Conservation (phyloP, 2,888 invertebrate genomes). For the Polietes domitor region DNA sequence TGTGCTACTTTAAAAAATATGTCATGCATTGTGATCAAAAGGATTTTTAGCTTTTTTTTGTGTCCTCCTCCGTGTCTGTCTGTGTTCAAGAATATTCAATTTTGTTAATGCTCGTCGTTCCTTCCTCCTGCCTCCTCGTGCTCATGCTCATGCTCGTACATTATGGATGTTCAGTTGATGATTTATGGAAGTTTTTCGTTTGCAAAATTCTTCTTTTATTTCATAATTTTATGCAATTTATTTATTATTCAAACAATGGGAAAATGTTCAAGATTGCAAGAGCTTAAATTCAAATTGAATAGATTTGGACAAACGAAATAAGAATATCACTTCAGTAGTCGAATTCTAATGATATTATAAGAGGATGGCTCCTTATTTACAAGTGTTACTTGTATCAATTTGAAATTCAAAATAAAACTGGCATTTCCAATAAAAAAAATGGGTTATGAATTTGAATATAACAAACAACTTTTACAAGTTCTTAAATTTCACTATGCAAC, state of each 20-base stretch:
- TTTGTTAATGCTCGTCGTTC: constrained; percentile 56
- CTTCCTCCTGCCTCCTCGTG: neutral
- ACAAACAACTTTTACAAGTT: too few species aligned
- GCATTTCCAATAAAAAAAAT: too few species aligned
- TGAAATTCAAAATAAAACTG: too few species aligned
- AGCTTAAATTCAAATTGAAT: neutral
- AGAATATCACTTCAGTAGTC: too few species aligned
- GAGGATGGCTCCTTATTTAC: too few species aligned
- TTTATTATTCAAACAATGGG: constrained; percentile 56
- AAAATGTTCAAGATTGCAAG: neutral
- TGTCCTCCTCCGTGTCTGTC: constrained; percentile 24
- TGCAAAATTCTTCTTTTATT: constrained; percentile 34
- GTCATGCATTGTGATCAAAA: constrained; percentile 65
- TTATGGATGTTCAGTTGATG: constrained; percentile 34
- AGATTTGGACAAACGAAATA: neutral
- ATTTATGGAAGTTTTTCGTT: constrained; percentile 42
- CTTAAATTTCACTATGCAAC: too few species aligned
- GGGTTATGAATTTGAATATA: too few species aligned
- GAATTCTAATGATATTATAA: too few species aligned
- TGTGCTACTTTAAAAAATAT: constrained; percentile 58
- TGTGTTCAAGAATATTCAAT: constrained; percentile 62
- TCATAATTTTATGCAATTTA: constrained; percentile 48
- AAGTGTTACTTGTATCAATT: too few species aligned
- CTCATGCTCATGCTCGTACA: constrained; percentile 32
- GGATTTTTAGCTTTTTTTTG: constrained; percentile 49